phyloP scores from a whole-genome alignment of 2,113 vertebrate genomes.

The Acrocephalus kingi region DNA sequence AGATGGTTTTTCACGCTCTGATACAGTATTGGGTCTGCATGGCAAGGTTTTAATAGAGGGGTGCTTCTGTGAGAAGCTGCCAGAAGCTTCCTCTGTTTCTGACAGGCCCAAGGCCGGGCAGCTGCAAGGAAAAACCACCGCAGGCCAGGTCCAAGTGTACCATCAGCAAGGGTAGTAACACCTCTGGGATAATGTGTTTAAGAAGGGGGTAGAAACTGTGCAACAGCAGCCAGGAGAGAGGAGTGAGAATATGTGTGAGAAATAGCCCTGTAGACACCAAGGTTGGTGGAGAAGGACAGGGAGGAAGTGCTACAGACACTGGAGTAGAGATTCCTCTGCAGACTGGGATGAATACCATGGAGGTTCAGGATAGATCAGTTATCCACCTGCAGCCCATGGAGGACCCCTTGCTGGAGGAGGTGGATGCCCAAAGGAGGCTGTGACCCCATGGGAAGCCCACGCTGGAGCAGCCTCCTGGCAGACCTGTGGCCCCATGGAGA shows the following conservation, averaged over 20 bases:
- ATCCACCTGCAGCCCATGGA: neutral
- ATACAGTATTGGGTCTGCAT: neutral
- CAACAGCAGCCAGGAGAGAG: neutral
- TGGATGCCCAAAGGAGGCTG: neutral
- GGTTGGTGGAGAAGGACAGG: rapidly evolving
- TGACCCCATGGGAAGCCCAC: neutral
- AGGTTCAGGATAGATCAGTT: neutral
- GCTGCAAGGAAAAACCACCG: neutral
- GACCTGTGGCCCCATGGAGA: neutral
- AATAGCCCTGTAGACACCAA: neutral
- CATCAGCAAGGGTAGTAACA: neutral
- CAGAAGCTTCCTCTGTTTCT: neutral
- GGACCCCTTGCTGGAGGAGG: rapidly evolving
- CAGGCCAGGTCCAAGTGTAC: neutral
- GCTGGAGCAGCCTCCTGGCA: neutral
- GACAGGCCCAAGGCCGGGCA: neutral
- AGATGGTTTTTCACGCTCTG: neutral
- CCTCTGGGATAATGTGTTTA: neutral
- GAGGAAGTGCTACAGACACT: neutral
- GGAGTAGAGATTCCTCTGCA: neutral
- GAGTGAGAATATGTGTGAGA: neutral
- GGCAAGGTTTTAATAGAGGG: neutral
- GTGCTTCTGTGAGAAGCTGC: neutral
- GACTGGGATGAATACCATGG: neutral
- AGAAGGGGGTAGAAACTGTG: neutral